phyloP scores from a whole-genome alignment of 2,113 vertebrate genomes.

The Strix aluco region DNA sequence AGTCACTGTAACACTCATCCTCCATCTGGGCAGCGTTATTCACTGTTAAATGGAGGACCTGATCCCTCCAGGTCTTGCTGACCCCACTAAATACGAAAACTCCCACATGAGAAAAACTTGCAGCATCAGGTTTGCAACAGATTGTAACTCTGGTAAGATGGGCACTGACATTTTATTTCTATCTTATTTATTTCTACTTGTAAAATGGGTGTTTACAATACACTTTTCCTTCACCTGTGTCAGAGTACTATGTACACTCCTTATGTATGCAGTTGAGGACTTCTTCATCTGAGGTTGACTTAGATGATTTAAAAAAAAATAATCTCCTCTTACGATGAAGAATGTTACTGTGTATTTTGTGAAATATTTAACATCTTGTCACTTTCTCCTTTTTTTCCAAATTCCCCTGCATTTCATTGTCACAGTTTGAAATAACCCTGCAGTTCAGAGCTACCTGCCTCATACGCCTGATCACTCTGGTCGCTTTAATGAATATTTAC shows the following conservation, averaged over 20 bases:
- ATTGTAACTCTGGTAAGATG: background rate
- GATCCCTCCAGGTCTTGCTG: background rate
- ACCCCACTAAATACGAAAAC: background rate
- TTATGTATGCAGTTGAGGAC: background rate
- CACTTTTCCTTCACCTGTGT: background rate
- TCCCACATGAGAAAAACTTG: background rate
- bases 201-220: background rate
- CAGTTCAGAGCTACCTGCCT: background rate
- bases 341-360: background rate
- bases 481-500: slow-evolving; percentile 53
- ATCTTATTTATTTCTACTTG: background rate
- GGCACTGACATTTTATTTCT: background rate
- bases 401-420: background rate
- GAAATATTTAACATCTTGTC: background rate
- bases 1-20: background rate
- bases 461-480: background rate
- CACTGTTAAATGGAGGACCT: background rate
- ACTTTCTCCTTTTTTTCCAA: background rate
- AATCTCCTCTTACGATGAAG: background rate
- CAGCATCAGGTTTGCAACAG: background rate
- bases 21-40: background rate
- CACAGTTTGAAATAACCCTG: background rate
- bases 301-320: background rate
- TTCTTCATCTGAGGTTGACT: background rate
- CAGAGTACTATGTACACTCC: background rate